phyloP scores from a whole-genome alignment of 2,797 vertebrate genomes.

The Hapalemur alaotrensis region DNA sequence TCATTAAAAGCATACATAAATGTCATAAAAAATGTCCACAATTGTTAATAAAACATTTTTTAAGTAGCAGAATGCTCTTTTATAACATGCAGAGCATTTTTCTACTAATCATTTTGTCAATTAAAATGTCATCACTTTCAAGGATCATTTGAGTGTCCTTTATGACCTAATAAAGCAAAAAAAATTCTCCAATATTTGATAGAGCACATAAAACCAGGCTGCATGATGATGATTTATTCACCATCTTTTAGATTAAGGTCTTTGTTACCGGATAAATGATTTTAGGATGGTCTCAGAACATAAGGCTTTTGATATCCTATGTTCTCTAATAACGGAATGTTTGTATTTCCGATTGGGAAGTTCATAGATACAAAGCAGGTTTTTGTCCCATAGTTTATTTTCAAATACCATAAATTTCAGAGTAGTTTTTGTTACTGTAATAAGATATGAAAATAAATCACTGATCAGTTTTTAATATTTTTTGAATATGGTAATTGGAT shows the following conservation, averaged over 20 bases:
- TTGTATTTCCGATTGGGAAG: conserved; percentile 32
- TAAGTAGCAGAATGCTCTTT: conserved; percentile 37
- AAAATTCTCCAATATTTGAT: conserved; percentile 3
- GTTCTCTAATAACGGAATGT: not conserved
- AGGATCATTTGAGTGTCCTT: conserved; percentile 31
- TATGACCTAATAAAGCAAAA: conserved; percentile 16
- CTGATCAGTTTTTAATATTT: conserved; percentile 34
- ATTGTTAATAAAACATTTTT: conserved; percentile 18
- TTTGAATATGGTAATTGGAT: conserved; percentile 47
- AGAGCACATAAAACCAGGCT: conserved; percentile 33
- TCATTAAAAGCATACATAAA: conserved; percentile 53
- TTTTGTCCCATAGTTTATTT: conserved; percentile 47
- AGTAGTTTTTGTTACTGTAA: conserved; percentile 29
- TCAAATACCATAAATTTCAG: conserved; percentile 38
- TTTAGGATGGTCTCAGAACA: conserved; percentile 31
- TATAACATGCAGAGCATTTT: conserved; percentile 15
- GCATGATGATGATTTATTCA: conserved; percentile 23
- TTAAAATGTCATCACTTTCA: conserved; percentile 29
- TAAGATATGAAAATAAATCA: conserved; percentile 49
- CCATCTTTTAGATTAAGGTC: conserved; percentile 25
- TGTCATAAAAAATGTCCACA: conserved; percentile 5
- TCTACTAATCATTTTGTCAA: conserved; percentile 6
- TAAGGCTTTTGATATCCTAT: not conserved
- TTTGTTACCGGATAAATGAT: not conserved
- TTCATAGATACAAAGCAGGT: conserved; percentile 20